phyloP scores from a whole-genome alignment of 30 jellyfish, hydroid and myxozoan species.

The Turritopsis dohrnii region DNA sequence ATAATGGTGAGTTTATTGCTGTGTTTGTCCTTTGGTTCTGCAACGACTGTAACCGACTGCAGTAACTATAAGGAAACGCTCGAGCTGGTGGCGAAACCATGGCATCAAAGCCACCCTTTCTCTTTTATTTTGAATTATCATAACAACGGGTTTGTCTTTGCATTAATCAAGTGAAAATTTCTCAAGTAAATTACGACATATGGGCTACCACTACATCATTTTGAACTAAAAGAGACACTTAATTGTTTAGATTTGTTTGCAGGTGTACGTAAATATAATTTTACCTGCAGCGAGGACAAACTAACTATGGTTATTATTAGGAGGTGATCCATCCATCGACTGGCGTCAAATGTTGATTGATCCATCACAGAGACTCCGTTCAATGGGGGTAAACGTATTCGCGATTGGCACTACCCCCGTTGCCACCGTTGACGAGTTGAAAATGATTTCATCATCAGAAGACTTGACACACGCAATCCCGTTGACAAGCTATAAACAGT shows the following conservation, averaged over 20 bases:
- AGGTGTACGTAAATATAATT: neutral
- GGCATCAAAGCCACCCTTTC: no score
- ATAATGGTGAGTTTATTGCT: constrained; percentile 51
- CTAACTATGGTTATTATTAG: neutral
- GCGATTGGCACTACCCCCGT: constrained; percentile 74
- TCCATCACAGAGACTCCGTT: constrained; percentile 79
- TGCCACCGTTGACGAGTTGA: constrained; percentile 71
- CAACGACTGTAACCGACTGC: no score
- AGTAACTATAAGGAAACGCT: no score
- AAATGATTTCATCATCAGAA: constrained; percentile 63
- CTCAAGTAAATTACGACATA: no score
- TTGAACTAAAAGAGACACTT: no score
- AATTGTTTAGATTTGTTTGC: neutral
- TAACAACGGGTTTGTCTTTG: no score
- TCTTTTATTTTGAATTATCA: no score
- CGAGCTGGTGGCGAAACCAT: no score
- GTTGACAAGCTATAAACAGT: constrained; percentile 60
- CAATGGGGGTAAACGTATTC: constrained; percentile 78
- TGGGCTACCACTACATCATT: no score
- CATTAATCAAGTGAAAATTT: no score
- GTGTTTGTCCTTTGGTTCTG: neutral
- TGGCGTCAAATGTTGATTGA: constrained; percentile 84
- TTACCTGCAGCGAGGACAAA: neutral
- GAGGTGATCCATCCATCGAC: constrained; percentile 78
- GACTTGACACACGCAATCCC: constrained; percentile 62